Base-by-base conservation (phyloP, 2,888 invertebrate species). In the Athripsodes cinereus region DNA sequence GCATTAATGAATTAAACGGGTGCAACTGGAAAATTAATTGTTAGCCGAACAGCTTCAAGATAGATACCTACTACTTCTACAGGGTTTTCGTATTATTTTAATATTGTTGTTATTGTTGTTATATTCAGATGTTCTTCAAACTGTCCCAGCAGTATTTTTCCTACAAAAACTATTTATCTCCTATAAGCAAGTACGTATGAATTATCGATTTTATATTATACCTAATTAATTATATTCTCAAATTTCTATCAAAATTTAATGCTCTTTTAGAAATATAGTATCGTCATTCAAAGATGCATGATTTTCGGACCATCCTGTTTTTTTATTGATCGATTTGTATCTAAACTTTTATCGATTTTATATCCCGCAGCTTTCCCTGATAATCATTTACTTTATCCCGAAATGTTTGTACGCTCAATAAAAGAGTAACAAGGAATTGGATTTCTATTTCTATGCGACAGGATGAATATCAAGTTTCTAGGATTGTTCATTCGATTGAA, bases 1-100 rank as follows among this genome's bases (percentile, higher is more conserved):
- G 40, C 40, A 2, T 16, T 40, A 40, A 40, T 40, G 5, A 40
- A 8, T 40, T 13, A 3, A 40, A 40, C 40, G 40, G 40, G 40
- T n/a, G 40, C 40, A 40, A 40, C 40, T 40, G 40, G 40, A 40
- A 40, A 40, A 40, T 40, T 40, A 40, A 40, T 40, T 40, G 40
- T 40, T n/a, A 16, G 3, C 40, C 3, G n/a, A 40, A 40, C 26
- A 26, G 26, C 26, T 26, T 26, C 26, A 6, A 26, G 26, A 26
- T 26, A n/a, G n/a, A n/a, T n/a, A n/a, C n/a, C n/a, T n/a, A 26
- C 10, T 26, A 6, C 26, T 3, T 8, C 40, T 40, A 40, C 40
- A 40, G 40, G 13, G 40, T 16, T 13, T 40, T 40, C 40, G 40
- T 26, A n/a, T n/a, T n/a, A n/a, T n/a, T n/a, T n/a, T n/a, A n/a